Conservation (phyloP, 1,140 invertebrate genomes). For the Druon quercuslanigerum region DNA sequence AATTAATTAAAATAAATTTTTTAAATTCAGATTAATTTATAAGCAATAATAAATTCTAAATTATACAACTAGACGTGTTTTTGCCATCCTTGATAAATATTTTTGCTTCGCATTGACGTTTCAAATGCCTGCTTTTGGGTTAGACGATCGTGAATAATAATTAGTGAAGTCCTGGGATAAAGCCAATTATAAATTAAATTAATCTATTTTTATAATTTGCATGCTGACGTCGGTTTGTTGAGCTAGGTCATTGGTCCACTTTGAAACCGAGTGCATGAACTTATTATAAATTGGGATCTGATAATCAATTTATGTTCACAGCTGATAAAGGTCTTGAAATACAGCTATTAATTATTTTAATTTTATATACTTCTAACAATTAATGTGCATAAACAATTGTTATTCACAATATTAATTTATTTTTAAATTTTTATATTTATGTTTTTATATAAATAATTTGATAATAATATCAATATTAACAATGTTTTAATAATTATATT, state of each 20-base stretch:
- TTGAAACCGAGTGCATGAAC: background rate
- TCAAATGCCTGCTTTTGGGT: background rate
- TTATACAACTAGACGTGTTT: background rate
- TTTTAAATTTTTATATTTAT: no score
- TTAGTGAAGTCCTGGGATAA: background rate
- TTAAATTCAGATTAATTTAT: no score
- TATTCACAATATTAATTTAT: no score
- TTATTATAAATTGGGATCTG: background rate
- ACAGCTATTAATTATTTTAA: no score
- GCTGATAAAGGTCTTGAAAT: no score
- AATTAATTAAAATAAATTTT: no score
- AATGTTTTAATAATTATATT: no score
- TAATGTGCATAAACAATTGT: no score
- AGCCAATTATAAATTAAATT: background rate
- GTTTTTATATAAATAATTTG: no score
- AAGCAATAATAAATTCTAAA: background rate
- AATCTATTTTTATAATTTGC: background rate
- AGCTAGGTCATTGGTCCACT: conserved; percentile 15
- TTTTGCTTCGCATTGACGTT: background rate
- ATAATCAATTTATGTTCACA: no score
- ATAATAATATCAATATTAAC: no score
- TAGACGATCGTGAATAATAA: conserved; percentile 16
- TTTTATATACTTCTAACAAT: no score
- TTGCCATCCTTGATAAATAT: background rate
- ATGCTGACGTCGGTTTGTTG: background rate